These are phyloP conservation scores for Strix uralensis DNA, from an alignment of 2,113 vertebrate species.

Conservation along the genomic window DNA sequence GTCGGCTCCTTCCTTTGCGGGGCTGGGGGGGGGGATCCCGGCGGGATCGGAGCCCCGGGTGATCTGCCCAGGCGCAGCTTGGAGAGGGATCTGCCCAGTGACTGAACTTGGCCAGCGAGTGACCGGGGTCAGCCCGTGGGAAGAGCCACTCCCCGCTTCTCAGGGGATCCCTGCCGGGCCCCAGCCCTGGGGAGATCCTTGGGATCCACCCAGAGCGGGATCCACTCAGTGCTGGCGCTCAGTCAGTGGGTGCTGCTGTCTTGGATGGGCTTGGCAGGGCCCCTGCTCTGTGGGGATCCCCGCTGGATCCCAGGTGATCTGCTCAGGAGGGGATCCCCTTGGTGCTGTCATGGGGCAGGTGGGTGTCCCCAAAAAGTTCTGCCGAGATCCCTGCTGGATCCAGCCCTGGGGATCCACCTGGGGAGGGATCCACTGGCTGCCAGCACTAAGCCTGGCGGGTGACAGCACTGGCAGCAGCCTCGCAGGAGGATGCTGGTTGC, in stretches of 20 bases:
- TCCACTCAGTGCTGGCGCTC: neutral
- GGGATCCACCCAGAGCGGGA: neutral
- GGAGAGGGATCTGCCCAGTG: neutral
- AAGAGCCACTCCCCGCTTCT: neutral
- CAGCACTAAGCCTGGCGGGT: neutral
- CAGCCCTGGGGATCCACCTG: neutral
- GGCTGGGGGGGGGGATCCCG: neutral
- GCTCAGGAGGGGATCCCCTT: neutral
- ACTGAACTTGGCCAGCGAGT: too few species aligned
- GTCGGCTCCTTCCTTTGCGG: neutral
- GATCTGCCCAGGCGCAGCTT: neutral
- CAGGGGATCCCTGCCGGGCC: neutral
- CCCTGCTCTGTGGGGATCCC: neutral
- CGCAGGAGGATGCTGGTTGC: neutral
- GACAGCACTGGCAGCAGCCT: neutral
- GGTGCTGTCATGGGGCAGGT: neutral
- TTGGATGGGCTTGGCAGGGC: neutral
- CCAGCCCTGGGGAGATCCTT: neutral
- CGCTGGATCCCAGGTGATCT: neutral
- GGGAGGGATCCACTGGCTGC: neutral
- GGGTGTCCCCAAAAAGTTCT: too few species aligned
- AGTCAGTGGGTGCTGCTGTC: neutral
- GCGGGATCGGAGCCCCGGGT: neutral
- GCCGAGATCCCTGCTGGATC: neutral
- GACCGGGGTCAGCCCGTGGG: neutral